Conservation (phyloP, 2,113 vertebrate genomes). For the Hoplias malabaricus region DNA sequence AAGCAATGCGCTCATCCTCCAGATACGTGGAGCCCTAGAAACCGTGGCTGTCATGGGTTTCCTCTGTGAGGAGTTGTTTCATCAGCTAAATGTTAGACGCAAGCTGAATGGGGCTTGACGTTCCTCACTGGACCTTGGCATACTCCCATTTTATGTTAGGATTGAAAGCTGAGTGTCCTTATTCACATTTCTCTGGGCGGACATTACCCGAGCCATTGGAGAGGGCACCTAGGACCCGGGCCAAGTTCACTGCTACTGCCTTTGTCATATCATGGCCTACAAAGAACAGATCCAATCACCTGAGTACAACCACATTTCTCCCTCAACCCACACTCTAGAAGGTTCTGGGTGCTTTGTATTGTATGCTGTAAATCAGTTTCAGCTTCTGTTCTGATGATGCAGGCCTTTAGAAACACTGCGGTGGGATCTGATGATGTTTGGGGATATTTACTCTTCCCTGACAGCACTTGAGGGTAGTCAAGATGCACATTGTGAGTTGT, state of each 20-base stretch:
- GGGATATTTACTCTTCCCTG: slow-evolving; percentile 55
- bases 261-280: neutral
- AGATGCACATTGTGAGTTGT: slow-evolving; percentile 26
- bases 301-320: neutral
- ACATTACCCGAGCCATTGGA: slow-evolving; percentile 14
- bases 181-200: slow-evolving; percentile 2
- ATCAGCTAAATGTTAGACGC: slow-evolving; percentile 48
- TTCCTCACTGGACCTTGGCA: slow-evolving; percentile 36
- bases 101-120: slow-evolving; percentile 34
- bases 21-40: slow-evolving; percentile 60
- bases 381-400: slow-evolving; percentile 31
- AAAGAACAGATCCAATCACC: neutral
- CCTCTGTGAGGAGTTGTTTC: slow-evolving; percentile 48
- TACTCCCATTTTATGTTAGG: slow-evolving; percentile 38
- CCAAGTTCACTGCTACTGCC: neutral
- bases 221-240: neutral
- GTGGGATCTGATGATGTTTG: slow-evolving; percentile 44
- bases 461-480: slow-evolving; percentile 48
- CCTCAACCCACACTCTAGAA: slow-evolving; percentile 26
- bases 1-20: slow-evolving; percentile 53
- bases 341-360: slow-evolving; percentile 27
- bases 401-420: slow-evolving; percentile 36
- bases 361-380: slow-evolving; percentile 47
- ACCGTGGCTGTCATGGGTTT: slow-evolving; percentile 44
- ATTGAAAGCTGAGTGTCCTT: slow-evolving; percentile 36